A percentile compares a stretch with the other conserved stretches of the same genome.
These are phyloP conservation scores for Notechis scutatus DNA, from an alignment of 2,113 vertebrate species.

Conservation along the genomic window DNA sequence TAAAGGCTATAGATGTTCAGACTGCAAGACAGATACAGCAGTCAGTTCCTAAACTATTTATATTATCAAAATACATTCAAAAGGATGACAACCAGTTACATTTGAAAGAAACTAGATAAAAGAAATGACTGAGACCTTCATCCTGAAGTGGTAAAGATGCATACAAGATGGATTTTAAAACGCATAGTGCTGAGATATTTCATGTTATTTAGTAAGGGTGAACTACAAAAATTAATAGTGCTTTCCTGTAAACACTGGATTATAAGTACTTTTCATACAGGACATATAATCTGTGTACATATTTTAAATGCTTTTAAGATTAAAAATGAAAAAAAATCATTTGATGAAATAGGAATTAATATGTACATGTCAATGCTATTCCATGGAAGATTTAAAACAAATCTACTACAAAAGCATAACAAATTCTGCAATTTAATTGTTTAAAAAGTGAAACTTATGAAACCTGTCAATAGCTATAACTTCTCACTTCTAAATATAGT, in stretches of 20 bases:
- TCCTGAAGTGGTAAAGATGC: not conserved
- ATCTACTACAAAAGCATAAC: accelerated
- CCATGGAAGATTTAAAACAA: slow-evolving; percentile 7
- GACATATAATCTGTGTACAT: not conserved
- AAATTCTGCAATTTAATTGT: slow-evolving; percentile 9
- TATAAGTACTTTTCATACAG: slow-evolving; percentile 22
- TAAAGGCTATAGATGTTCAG: not conserved
- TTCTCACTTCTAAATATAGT: not conserved
- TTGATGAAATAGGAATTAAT: slow-evolving; percentile 9
- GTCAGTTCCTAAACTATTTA: not conserved
- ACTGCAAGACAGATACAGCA: not conserved
- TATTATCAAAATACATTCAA: not conserved
- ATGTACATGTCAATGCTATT: not conserved
- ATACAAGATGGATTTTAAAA: not conserved
- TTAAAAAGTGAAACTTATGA: not conserved
- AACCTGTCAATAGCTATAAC: not conserved
- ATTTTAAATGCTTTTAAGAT: not conserved
- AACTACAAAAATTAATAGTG: slow-evolving; percentile 1
- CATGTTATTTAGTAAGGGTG: not conserved
- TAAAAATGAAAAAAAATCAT: slow-evolving; percentile 26
- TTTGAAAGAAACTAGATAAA: not conserved
- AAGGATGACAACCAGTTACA: not conserved
- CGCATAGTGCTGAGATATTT: not conserved
- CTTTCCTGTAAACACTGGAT: slow-evolving; percentile 15
- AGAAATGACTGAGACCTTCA: not conserved